Conservation (phyloP, 2,113 vertebrate species). For the Pontoporia blainvillei region DNA sequence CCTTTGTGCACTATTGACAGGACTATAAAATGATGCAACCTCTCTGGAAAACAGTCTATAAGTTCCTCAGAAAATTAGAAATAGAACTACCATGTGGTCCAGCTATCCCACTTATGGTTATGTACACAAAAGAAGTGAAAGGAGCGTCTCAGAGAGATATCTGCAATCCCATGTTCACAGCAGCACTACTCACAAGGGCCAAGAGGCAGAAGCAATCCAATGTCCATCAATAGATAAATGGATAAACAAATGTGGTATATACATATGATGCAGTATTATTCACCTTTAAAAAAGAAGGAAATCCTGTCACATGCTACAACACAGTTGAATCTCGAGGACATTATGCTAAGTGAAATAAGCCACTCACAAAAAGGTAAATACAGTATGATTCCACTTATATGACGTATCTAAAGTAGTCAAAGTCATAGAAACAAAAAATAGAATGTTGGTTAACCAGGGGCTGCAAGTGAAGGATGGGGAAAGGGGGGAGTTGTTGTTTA, state of each 20-base stretch:
- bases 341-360: neutral
- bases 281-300: neutral
- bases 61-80: neutral
- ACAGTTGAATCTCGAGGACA: neutral
- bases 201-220: neutral
- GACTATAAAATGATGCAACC: neutral
- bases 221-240: neutral
- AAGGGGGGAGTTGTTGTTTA: neutral
- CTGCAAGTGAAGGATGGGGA: neutral
- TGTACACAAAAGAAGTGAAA: neutral
- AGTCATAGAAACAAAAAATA: neutral
- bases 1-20: neutral
- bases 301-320: neutral
- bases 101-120: neutral
- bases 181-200: neutral
- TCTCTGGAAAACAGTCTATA: neutral
- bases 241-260: neutral
- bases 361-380: neutral
- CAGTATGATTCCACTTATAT: neutral
- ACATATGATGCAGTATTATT: neutral
- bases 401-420: neutral
- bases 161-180: neutral
- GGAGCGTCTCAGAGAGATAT: neutral
- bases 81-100: neutral
- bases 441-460: neutral